phyloP scores from a whole-genome alignment of 2,797 vertebrate species.

The Neopelma chrysocephalum region DNA sequence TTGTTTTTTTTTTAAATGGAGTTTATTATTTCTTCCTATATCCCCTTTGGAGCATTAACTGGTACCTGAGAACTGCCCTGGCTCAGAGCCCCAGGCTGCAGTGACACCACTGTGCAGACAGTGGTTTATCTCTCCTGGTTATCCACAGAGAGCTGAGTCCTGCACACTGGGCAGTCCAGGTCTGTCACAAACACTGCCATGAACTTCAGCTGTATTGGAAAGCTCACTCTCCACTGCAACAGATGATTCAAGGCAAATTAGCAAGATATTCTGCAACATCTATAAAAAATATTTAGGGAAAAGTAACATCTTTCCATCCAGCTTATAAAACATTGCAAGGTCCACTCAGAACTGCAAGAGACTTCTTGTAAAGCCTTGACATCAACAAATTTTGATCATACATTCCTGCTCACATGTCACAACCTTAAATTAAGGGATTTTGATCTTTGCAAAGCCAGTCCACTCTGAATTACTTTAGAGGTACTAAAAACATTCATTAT shows the following conservation, averaged over 20 bases:
- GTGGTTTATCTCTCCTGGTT: too few species aligned
- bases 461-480: background rate
- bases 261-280: background rate
- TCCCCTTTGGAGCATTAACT: background rate
- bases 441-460: background rate
- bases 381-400: background rate
- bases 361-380: background rate
- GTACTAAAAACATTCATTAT: background rate
- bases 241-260: constrained; percentile 1
- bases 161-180: background rate
- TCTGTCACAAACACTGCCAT: background rate
- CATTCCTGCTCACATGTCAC: background rate
- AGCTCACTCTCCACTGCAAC: background rate
- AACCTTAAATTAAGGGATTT: background rate
- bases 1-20: background rate
- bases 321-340: background rate
- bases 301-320: background rate
- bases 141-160: background rate
- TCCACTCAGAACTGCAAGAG: background rate
- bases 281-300: background rate
- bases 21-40: background rate
- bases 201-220: background rate
- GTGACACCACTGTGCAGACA: background rate
- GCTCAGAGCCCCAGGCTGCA: background rate
- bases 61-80: background rate